Evolutionary conservation across 2,113 vertebrate genomes (phyloP).

Genomic region (Anoura caudifer): DNA sequence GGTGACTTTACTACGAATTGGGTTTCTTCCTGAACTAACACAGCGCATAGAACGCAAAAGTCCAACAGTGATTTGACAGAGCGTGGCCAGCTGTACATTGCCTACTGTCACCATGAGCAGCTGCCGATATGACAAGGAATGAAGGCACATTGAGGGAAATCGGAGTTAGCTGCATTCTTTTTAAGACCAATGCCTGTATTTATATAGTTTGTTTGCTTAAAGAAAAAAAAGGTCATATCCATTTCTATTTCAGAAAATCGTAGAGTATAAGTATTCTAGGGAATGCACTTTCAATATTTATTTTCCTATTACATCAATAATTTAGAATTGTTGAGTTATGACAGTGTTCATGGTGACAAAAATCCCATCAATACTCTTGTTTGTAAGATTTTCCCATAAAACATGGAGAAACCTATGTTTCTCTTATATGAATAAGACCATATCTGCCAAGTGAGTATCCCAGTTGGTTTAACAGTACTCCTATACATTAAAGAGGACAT

Average conservation of each 20-base stretch:
- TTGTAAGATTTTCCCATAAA: not conserved
- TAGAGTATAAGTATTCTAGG: not conserved
- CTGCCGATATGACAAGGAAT: not conserved
- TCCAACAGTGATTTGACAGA: not conserved
- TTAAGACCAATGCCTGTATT: not conserved
- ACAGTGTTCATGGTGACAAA: not conserved
- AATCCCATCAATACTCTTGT: not conserved
- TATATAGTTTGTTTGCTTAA: not conserved
- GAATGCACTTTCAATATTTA: not conserved
- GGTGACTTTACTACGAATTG: not conserved
- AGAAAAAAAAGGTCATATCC: not conserved
- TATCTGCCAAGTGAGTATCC: conserved; percentile 38
- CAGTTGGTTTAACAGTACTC: not conserved
- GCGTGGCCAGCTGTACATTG: not conserved
- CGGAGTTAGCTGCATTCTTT: not conserved
- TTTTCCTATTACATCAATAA: not conserved
- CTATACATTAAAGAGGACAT: conserved; percentile 56
- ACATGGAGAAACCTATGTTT: not conserved
- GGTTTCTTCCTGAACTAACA: not conserved
- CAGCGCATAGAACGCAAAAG: not conserved
- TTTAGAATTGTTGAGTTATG: not conserved
- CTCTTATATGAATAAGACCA: not conserved
- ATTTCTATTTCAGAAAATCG: not conserved
- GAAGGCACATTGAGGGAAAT: not conserved
- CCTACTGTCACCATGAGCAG: not conserved